phyloP scores from a whole-genome alignment of 2,888 invertebrate genomes.

The Dermolepida albohirtum region DNA sequence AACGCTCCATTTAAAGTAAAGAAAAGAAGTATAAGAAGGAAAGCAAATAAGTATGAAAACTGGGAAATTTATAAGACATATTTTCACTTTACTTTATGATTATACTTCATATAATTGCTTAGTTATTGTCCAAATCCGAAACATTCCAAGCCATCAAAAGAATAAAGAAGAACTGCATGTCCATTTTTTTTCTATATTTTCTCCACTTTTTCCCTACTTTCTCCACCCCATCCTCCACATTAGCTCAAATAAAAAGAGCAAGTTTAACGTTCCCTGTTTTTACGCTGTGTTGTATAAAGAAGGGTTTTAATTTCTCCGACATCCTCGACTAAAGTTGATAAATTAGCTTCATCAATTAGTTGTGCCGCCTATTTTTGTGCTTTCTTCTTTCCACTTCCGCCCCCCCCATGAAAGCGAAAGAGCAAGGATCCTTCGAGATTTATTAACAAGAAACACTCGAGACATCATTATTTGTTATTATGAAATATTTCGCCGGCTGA shows the following conservation, averaged over 20 bases:
- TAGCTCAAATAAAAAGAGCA: conserved; percentile 44
- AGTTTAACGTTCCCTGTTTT: conserved; percentile 50
- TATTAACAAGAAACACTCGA: conserved; percentile 44
- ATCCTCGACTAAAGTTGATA: conserved; percentile 53
- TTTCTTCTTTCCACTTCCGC: conserved; percentile 47
- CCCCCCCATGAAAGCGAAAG: conserved; percentile 34
- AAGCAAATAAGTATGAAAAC: too few species aligned
- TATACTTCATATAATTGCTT: neutral
- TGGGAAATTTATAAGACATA: too few species aligned
- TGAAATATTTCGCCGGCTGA: conserved; percentile 37
- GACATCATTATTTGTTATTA: conserved; percentile 44
- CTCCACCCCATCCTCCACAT: neutral
- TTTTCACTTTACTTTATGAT: too few species aligned
- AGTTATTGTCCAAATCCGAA: neutral
- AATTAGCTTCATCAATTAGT: conserved; percentile 54
- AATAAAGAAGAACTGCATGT: neutral
- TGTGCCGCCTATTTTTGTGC: conserved; percentile 50
- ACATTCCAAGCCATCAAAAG: neutral
- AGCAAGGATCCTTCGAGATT: conserved; percentile 42
- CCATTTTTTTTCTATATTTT: neutral
- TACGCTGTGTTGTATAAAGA: conserved; percentile 49
- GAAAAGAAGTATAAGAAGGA: too few species aligned
- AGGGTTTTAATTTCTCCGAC: conserved; percentile 52
- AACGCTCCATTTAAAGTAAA: too few species aligned
- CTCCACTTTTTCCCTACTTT: neutral